Conservation (phyloP, 1,140 invertebrate species). For the Philaenus spumarius region DNA sequence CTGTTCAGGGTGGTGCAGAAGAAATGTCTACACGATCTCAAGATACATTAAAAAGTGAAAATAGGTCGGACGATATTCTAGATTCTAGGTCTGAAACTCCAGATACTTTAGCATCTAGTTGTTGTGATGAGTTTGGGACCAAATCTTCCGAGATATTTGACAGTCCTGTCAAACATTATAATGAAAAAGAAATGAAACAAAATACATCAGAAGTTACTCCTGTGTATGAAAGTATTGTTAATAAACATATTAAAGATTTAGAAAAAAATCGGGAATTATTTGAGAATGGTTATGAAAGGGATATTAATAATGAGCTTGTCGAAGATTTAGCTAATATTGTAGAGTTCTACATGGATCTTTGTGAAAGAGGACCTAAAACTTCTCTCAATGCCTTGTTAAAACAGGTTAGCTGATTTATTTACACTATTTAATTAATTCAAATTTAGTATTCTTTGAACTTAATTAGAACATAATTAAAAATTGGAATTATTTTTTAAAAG, state of each 20-base stretch:
- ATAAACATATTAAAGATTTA: constrained; percentile 10
- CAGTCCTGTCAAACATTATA: constrained; percentile 6
- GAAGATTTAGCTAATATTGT: constrained; percentile 11
- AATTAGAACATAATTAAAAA: no score
- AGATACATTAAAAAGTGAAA: constrained; percentile 5
- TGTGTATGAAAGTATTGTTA: constrained; percentile 6
- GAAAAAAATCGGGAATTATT: neutral
- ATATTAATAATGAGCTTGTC: neutral
- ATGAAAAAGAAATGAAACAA: no score
- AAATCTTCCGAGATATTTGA: constrained; percentile 6
- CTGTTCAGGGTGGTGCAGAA: constrained; percentile 45
- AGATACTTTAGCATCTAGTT: neutral
- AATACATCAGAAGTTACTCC: neutral
- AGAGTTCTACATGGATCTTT: constrained; percentile 12
- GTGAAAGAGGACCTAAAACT: constrained; percentile 6
- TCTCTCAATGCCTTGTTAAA: constrained; percentile 9
- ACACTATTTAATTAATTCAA: no score
- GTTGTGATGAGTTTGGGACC: constrained; percentile 3
- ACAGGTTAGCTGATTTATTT: no score
- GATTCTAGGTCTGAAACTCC: constrained; percentile 12
- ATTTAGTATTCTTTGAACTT: no score
- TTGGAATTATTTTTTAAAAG: no score
- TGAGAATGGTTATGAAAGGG: neutral
- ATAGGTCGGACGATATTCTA: neutral
- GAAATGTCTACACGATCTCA: constrained; percentile 38